Evolutionary conservation across 1,140 invertebrate species (phyloP).

Genomic region (Papilio xuthus): DNA sequence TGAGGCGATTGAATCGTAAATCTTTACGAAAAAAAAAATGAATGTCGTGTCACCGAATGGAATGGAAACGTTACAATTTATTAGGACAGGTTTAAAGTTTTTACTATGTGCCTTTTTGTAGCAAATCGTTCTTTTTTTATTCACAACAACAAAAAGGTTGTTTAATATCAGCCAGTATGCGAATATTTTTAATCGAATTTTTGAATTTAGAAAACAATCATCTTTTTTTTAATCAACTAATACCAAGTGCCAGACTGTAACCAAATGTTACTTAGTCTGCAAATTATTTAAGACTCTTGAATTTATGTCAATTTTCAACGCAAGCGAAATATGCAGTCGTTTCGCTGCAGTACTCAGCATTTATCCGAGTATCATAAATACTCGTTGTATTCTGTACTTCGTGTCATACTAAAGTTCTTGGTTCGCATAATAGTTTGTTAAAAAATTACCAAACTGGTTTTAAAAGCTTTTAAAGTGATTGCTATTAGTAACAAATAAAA

Average conservation of each 20-base stretch:
- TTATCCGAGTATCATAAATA: neutral
- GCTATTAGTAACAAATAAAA: too few species aligned
- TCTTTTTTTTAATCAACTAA: too few species aligned
- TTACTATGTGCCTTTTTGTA: neutral
- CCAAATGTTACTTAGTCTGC: neutral
- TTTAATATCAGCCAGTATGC: neutral
- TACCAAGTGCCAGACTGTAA: neutral
- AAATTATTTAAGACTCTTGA: neutral
- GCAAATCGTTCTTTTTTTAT: neutral
- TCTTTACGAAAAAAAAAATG: constrained; percentile 29
- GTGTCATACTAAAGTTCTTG: neutral
- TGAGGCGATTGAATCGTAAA: constrained; percentile 35
- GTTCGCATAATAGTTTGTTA: neutral
- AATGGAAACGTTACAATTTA: constrained; percentile 17
- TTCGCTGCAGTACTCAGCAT: neutral
- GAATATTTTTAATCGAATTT: neutral
- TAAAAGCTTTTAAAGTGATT: too few species aligned
- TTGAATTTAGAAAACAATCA: neutral
- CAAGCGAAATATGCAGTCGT: neutral
- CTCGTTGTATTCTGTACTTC: neutral
- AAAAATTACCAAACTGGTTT: neutral
- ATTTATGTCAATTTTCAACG: constrained; percentile 10
- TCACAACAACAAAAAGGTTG: neutral
- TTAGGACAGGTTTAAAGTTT: constrained; percentile 5
- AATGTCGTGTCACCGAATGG: constrained; percentile 15